Percentiles rank a stretch among this genome's conserved stretches.
Conservation (phyloP, 2,888 invertebrate genomes). For the Salticus scenicus region DNA sequence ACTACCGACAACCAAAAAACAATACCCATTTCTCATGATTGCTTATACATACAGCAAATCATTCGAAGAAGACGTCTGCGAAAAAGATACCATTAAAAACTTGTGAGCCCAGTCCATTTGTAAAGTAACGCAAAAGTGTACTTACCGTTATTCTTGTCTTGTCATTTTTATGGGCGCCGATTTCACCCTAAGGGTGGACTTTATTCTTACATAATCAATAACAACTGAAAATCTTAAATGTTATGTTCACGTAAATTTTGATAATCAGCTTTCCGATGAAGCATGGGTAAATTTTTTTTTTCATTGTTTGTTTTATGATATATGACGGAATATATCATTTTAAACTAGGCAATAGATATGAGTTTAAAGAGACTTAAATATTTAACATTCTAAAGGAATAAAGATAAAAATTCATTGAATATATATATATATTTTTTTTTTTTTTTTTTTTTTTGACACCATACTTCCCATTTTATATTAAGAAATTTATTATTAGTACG, state of each 20-base stretch:
- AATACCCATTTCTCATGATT: constrained; percentile 22
- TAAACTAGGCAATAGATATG: too few relatives aligned
- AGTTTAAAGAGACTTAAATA: too few relatives aligned
- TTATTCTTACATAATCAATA: constrained; percentile 31
- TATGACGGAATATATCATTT: too few relatives aligned
- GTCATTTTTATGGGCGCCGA: constrained; percentile 36
- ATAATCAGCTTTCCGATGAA: too few relatives aligned
- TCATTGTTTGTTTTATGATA: too few relatives aligned
- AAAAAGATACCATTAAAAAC: constrained; percentile 44
- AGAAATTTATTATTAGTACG: too few relatives aligned
- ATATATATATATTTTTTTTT: too few relatives aligned
- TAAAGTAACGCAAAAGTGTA: constrained; percentile 16
- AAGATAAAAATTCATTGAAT: too few relatives aligned
- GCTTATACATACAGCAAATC: constrained; percentile 40
- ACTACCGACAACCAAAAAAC: not conserved
- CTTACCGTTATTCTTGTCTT: constrained; percentile 25
- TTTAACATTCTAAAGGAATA: too few relatives aligned
- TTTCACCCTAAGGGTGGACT: constrained; percentile 17
- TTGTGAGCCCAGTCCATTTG: constrained; percentile 15
- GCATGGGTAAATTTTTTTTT: too few relatives aligned
- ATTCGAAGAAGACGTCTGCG: constrained; percentile 19
- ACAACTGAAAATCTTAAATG: constrained; percentile 6
- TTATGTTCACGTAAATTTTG: not conserved
- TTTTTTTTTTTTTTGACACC: too few relatives aligned
- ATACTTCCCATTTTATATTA: too few relatives aligned